Conservation (phyloP, 2,888 invertebrate genomes). For the Polydrusus tereticollis region DNA sequence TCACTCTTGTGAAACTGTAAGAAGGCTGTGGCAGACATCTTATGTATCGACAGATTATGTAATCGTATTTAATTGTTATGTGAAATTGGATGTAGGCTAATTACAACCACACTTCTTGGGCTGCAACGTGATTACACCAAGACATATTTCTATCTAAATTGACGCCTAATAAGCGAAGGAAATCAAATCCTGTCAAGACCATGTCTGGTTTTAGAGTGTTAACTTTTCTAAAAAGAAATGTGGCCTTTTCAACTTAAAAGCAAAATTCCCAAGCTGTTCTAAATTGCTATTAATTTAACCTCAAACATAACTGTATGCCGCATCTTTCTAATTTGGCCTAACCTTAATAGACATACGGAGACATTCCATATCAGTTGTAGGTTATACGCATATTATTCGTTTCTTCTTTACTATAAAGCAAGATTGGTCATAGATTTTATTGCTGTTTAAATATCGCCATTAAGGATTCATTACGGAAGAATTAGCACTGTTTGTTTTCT, state of each 20-base stretch:
- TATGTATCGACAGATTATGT: not conserved
- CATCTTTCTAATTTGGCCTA: not conserved
- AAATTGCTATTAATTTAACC: too few relatives aligned
- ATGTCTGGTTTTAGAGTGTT: too few relatives aligned
- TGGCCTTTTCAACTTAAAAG: too few relatives aligned
- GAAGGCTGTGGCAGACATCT: not conserved
- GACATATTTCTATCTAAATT: too few relatives aligned
- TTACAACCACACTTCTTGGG: too few relatives aligned
- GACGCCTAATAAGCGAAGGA: too few relatives aligned
- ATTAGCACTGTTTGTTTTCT: not conserved
- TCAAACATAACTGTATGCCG: not conserved
- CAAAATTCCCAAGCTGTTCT: too few relatives aligned
- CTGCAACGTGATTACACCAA: too few relatives aligned
- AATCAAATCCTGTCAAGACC: too few relatives aligned
- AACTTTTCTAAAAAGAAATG: too few relatives aligned
- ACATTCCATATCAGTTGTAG: not conserved
- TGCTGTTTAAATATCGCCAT: not conserved
- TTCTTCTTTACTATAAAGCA: not conserved
- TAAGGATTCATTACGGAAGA: not conserved
- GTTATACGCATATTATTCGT: not conserved
- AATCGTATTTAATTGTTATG: conserved; percentile 4
- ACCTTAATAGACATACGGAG: not conserved
- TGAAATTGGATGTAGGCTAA: not conserved
- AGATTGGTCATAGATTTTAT: not conserved
- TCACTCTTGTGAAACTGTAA: conserved; percentile 8